These are phyloP conservation scores for Heliconius congener DNA, from an alignment of 1,140 invertebrate genomes.

Conservation along the genomic window DNA sequence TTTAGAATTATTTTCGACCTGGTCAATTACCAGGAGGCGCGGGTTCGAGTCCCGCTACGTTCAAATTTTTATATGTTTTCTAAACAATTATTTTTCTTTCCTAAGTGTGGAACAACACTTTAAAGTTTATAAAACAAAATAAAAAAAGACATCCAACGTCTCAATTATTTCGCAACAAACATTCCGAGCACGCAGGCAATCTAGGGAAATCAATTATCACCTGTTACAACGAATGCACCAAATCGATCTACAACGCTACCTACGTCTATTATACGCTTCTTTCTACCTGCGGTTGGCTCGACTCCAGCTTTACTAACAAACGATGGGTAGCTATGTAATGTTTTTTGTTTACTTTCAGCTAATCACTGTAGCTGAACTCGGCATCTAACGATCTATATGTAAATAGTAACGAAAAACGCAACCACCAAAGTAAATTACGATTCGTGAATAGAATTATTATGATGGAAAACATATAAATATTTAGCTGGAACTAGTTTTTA, in stretches of 20 bases:
- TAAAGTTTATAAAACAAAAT: too few relatives aligned
- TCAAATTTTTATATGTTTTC: too few relatives aligned
- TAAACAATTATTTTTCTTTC: too few relatives aligned
- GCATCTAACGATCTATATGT: slow-evolving; percentile 41
- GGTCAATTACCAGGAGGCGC: too few relatives aligned
- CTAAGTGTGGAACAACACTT: too few relatives aligned
- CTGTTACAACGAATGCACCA: slow-evolving; percentile 9
- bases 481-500: background rate
- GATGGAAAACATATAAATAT: background rate
- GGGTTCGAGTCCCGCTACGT: too few relatives aligned
- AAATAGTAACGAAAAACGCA: slow-evolving; percentile 38
- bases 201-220: slow-evolving; percentile 22
- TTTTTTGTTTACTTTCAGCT: slow-evolving; percentile 46
- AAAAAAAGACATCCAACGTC: background rate
- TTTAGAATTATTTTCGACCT: too few relatives aligned
- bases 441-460: slow-evolving; percentile 4
- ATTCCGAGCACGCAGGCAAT: background rate
- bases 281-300: slow-evolving; percentile 38
- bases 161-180: background rate
- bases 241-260: slow-evolving; percentile 13
- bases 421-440: slow-evolving; percentile 42
- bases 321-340: slow-evolving; percentile 26
- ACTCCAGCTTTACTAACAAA: slow-evolving; percentile 48
- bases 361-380: slow-evolving; percentile 46
- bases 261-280: too few relatives aligned